These are phyloP conservation scores for Phalacrocorax aristotelis DNA, from an alignment of 2,113 vertebrate genomes.

Conservation along the genomic window DNA sequence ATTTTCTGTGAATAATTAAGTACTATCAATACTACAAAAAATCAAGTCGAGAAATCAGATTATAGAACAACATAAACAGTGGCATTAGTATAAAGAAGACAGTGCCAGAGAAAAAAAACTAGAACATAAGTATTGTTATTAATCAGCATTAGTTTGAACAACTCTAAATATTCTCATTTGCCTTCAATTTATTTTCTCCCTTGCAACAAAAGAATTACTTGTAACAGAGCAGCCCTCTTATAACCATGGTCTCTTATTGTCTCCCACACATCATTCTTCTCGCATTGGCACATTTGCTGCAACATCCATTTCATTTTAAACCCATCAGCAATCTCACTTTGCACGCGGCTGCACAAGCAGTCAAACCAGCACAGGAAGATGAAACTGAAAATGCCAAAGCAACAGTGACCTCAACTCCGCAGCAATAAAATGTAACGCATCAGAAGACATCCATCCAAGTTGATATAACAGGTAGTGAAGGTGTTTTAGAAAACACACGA, in stretches of 20 bases:
- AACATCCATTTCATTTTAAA: constrained; percentile 11
- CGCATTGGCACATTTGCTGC: not conserved
- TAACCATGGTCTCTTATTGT: not conserved
- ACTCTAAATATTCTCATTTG: not conserved
- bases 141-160: constrained; percentile 29
- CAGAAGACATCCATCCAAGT: not conserved
- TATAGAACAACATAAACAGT: constrained; percentile 18
- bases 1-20: constrained; percentile 17
- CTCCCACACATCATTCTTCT: constrained; percentile 24
- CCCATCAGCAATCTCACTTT: not conserved
- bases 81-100: not conserved
- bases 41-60: not conserved
- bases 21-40: not conserved
- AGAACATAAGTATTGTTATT: constrained; percentile 12
- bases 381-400: not conserved
- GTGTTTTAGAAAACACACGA: not conserved
- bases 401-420: not conserved
- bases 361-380: not conserved
- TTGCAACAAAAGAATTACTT: not conserved
- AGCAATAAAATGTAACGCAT: not conserved
- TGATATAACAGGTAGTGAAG: not conserved
- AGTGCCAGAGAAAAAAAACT: not conserved
- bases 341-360: not conserved
- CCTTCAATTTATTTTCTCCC: constrained; percentile 10
- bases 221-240: not conserved